Percentiles rank a stretch among this genome's conserved stretches.
phyloP scores from a whole-genome alignment of 2,888 invertebrate genomes.

The Leptothorax acervorum region DNA sequence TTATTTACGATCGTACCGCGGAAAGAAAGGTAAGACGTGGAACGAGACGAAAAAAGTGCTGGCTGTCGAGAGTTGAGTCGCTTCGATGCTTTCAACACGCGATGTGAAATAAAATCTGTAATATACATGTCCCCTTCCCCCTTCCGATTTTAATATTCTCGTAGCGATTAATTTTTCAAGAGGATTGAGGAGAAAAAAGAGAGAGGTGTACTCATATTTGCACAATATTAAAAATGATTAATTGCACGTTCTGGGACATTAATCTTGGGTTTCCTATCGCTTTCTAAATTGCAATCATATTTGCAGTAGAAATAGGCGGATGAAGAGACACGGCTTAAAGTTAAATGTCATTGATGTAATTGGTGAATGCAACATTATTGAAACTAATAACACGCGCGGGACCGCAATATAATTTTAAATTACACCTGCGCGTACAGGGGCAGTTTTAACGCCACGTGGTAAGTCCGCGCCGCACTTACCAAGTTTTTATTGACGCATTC shows the following conservation, averaged over 20 bases:
- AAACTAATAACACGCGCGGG: slow-evolving; percentile 20
- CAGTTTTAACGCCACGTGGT: slow-evolving; percentile 1
- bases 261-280: background rate
- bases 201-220: background rate
- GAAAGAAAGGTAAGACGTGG: slow-evolving; percentile 39
- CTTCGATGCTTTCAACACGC: slow-evolving; percentile 14
- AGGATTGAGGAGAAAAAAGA: background rate
- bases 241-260: background rate
- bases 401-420: slow-evolving; percentile 9
- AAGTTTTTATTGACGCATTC: slow-evolving; percentile 16
- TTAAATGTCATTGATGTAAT: slow-evolving; percentile 6
- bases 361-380: slow-evolving; percentile 9
- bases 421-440: background rate
- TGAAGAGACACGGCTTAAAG: background rate
- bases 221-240: background rate
- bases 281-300: background rate
- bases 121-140: background rate
- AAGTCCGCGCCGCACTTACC: background rate
- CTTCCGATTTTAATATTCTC: background rate
- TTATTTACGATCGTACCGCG: slow-evolving; percentile 79
- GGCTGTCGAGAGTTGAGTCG: slow-evolving; percentile 33
- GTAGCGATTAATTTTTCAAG: background rate
- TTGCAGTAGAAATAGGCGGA: background rate
- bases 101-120: background rate
- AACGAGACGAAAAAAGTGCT: slow-evolving; percentile 26